These are phyloP conservation scores for Sebastes trivittatus DNA, from an alignment of 2,797 vertebrate species.

Conservation along the genomic window DNA sequence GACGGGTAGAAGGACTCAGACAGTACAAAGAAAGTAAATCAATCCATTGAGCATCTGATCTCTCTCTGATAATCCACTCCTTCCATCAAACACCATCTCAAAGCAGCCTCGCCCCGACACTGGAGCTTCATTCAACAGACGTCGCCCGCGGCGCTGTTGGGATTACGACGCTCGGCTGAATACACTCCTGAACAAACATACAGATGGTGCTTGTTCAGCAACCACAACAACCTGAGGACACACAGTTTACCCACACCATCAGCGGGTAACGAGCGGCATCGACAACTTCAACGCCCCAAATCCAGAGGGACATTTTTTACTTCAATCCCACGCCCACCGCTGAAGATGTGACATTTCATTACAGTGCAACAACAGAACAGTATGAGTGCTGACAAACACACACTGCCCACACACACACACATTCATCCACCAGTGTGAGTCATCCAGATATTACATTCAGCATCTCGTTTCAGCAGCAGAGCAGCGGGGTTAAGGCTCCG, in stretches of 20 bases:
- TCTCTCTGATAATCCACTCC: not conserved
- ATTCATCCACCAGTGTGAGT: constrained; percentile 32
- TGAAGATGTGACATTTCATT: not conserved
- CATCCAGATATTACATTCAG: constrained; percentile 42
- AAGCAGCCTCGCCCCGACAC: constrained; percentile 18
- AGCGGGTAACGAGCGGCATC: not conserved
- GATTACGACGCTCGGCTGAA: constrained; percentile 32
- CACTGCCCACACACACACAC: constrained; percentile 32
- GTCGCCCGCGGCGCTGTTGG: constrained; percentile 23
- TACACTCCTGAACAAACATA: constrained; percentile 35
- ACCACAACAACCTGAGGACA: constrained; percentile 53
- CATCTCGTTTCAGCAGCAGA: constrained; percentile 16
- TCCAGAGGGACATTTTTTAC: not conserved
- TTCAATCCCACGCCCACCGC: not conserved
- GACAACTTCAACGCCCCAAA: no score
- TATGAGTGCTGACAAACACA: not conserved
- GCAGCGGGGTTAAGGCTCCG: not conserved
- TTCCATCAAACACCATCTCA: not conserved
- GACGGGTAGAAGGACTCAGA: not conserved
- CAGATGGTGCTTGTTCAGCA: constrained; percentile 62
- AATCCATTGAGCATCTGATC: constrained; percentile 9
- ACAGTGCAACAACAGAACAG: not conserved
- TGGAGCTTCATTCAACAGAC: constrained; percentile 12
- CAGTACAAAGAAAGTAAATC: not conserved
- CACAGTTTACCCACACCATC: constrained; percentile 4